Base-by-base conservation (phyloP, 2,113 vertebrate genomes). In the Paraplagusia blochii region DNA sequence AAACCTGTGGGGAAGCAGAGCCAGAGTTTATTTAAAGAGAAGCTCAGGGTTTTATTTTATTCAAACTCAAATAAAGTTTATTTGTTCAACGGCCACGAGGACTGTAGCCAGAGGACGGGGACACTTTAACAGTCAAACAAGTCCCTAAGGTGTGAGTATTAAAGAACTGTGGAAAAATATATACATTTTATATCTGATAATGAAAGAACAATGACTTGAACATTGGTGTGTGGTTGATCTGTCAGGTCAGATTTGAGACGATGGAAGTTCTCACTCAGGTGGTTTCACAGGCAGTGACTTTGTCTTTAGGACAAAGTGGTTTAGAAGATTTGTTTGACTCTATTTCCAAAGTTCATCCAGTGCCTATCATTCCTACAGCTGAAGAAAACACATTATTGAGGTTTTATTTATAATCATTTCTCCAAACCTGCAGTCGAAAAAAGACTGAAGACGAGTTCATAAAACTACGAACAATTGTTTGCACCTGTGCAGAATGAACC, bases 11-110 rank as follows among this genome's bases (percentile, higher is more conserved):
- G 77, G 65, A 71, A 63, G 65, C 63, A 47, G 58, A 65, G 60
- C 33, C 57, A 58, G 65, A 67, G 62, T 79, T 51, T 74, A 73
- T 82, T 83, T 81, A 81, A 81, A 63, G 44, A 63, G 47, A 34
- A 63, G 71, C 72, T 61, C 45, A 7, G 1, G 66, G 76, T 59
- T 82, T 72, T 85, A 74, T 76, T 71, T 77, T n/a, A n/a, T n/a
- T n/a, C 66, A 85, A 76, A 69, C 15, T 33, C 53, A 53, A 44
- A 56, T 53, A 75, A 78, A 63, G 76, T 87, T 78, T 88, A 85
- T 89, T 90, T 85, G 83, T 85, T 75, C 54, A 50, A 81, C 60
- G 49, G 13, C 63, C 63, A 57, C 11, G 4, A 86, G 77, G 83
- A 66, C 13, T 7, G 29, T 18, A 44, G 48, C 12, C 8, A 63